Evolutionary conservation across 2,113 vertebrate genomes (phyloP), one percentile per base, ranked within the genome.

Genomic region (Otolemur garnettii): DNA sequence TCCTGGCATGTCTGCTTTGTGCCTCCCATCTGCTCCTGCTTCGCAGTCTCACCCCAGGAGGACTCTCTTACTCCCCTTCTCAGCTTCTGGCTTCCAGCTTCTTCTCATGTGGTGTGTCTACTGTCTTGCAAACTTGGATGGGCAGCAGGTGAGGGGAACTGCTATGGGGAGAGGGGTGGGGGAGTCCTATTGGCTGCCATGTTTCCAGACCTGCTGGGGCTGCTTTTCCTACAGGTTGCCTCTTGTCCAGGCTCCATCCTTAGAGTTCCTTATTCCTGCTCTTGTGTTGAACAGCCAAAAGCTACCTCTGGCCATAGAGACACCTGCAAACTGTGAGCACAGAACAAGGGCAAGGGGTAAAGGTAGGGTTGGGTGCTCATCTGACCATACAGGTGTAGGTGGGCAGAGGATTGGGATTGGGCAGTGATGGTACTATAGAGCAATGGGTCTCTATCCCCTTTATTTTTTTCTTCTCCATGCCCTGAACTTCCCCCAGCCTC

Each of bases 261-360:
- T 99, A 1, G 99, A 99, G 94, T 99, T 99, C 96, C 97, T 99
- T 91, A 96, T 99, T 80, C 99, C 99, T 81, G 99, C 98, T 74
- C 86, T 99, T 92, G 97, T 99, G 93, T 96, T 99, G 94, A 98
- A 96, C 93, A 98, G 97, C 78, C 98, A 98, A 87, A 88, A 97
- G 87, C 84, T 92, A 60, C 95, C 97, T 33, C 60, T 79, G 0
- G 0, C n/a, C 50, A 92, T 72, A 81, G 96, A 86, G 83, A 93
- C 15, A 9, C 96, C 97, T 77, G 94, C 95, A 87, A 98, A 99
- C 0, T 97, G 99, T 99, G 97, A 99, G 98, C 86, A 96, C 38
- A 95, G 88, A 62, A 28, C 87, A 85, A 83, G 78, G 60, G 38
- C n/a, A 55, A 4, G 14, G 82, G 64, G 21, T 11, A 17, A 75